A percentile compares a stretch with the other conserved stretches of the same genome.
These are phyloP conservation scores for Bombus consobrinus DNA, from an alignment of 1,140 invertebrate species.

Conservation along the genomic window DNA sequence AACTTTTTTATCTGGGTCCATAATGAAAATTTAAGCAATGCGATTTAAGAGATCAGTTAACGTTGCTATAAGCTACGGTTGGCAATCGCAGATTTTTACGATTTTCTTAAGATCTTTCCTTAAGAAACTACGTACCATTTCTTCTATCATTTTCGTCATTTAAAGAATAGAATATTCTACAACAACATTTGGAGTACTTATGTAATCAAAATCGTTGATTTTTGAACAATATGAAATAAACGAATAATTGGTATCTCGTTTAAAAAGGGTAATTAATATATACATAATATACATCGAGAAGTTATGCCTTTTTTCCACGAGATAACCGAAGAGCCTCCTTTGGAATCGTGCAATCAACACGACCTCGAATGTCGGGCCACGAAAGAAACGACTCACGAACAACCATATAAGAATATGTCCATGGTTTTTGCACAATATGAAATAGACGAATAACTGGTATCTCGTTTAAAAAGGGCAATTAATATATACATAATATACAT, in stretches of 20 bases:
- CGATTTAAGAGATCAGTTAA: no score
- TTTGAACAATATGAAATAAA: not conserved
- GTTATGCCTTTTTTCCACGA: not conserved
- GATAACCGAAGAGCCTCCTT: not conserved
- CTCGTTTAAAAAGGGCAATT: not conserved
- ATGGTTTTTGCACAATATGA: constrained; percentile 44
- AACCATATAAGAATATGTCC: constrained; percentile 73
- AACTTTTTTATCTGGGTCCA: no score
- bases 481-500: not conserved
- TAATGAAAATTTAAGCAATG: no score
- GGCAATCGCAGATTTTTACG: no score
- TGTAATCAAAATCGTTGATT: not conserved
- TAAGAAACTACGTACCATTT: no score
- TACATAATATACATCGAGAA: not conserved
- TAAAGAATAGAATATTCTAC: no score
- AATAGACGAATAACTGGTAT: not conserved
- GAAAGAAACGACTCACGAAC: constrained; percentile 62
- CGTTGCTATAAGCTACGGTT: no score
- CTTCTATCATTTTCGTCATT: no score
- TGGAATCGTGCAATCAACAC: constrained; percentile 60
- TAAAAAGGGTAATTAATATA: not conserved
- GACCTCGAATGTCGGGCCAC: constrained; percentile 64
- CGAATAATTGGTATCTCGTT: not conserved
- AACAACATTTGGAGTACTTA: not conserved
- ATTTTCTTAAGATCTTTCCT: no score